Evolutionary conservation across 2,888 invertebrate genomes (phyloP).

Genomic region (Macrosoma leucophasiata): DNA sequence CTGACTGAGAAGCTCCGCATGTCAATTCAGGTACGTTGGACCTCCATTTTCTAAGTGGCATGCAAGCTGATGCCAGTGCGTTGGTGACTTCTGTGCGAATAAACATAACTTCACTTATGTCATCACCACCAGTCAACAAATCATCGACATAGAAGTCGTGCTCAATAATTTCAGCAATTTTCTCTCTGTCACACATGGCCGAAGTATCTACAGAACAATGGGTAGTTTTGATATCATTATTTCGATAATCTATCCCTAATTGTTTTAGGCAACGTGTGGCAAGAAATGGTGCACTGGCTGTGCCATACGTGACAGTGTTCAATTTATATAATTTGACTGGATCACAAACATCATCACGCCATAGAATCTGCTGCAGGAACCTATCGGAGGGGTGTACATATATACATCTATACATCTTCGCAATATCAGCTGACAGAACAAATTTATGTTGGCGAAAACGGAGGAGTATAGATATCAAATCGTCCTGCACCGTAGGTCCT

Average conservation of each 20-base stretch:
- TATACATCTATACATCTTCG: constrained; percentile 27
- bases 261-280: constrained; percentile 25
- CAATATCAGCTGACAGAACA: constrained; percentile 23
- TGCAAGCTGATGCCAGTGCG: constrained; percentile 20
- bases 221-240: too few relatives aligned
- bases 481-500: constrained; percentile 26
- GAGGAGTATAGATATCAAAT: constrained; percentile 25
- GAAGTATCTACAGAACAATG: too few relatives aligned
- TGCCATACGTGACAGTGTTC: constrained; percentile 28
- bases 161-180: constrained; percentile 18
- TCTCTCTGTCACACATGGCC: constrained; percentile 14
- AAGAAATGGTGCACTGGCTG: constrained; percentile 26
- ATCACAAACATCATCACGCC: constrained; percentile 20
- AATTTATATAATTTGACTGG: constrained; percentile 19
- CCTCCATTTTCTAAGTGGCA: constrained; percentile 23
- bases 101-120: constrained; percentile 4
- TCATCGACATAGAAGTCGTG: constrained; percentile 29
- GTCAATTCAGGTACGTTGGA: constrained; percentile 22
- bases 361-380: constrained; percentile 15
- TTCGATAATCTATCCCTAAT: constrained; percentile 20
- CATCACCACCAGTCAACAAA: constrained; percentile 11
- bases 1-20: constrained; percentile 4
- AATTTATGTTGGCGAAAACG: constrained; percentile 23
- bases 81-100: constrained; percentile 14
- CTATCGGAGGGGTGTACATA: constrained; percentile 17